Base-by-base conservation (phyloP, 64 coral and sea anemone species). In the Acropora tenuis region DNA sequence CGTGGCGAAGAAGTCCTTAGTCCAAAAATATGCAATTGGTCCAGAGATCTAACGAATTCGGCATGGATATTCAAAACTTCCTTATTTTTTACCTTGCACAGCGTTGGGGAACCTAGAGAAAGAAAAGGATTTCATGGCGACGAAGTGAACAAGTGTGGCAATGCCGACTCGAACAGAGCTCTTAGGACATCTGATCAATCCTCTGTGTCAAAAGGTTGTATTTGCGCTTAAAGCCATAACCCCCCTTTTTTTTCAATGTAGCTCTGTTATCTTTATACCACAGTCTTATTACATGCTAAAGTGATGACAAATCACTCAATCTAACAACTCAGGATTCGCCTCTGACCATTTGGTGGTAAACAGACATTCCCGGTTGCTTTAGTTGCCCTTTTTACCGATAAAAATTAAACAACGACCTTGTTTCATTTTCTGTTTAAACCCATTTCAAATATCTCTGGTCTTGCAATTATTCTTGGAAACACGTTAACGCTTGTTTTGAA, bases 121-220 rank as follows among this genome's bases (percentile, higher is more conserved):
- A 18, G 43, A 71, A 75, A 71, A 10, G 71, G 52, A 3, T 40
- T 9, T 2, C 19, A 78, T 10, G 59, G 90, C 19, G 86, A 96
- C 43, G 10, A 13, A 80, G 61, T n/a, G 59, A 86, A 0, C n/a
- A 50, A 6, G 87, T 81, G 1, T 91, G 94, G 10, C 1, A 90
- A 86, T 30, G 45, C 80, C 11, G 81, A 96, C 44, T 93, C 84
- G 0, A 96, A 89, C 58, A 84, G 48, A 5, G 94, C 81, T 6
- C 76, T 96, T 5, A 45, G 0, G 1, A 61, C 44, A 13, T 84
- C 82, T 0, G 66, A 55, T 6, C 61, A 90, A 6, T 89, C 93
- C 48, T 87, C 79, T 44, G 86, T n/a, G 82, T 87, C 93, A 78
- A 48, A 44, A 58, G 46, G n/a, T 63, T 11, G 59, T 8, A 63